Conservation (phyloP, 2,797 vertebrate species). For the Rhinogobio ventralis region DNA sequence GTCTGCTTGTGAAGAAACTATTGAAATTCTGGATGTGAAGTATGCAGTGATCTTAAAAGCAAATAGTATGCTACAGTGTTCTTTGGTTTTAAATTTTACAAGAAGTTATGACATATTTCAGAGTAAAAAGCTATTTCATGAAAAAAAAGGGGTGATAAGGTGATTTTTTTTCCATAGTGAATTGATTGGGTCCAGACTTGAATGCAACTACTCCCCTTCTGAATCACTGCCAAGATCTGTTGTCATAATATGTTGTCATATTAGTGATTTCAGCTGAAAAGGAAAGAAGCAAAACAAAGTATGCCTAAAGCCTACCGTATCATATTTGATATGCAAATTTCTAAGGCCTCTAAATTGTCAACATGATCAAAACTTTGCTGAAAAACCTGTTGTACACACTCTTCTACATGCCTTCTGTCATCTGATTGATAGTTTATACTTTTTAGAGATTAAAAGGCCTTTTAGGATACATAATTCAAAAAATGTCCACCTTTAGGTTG, state of each 20-base stretch:
- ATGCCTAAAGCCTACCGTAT: neutral
- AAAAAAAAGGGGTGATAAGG: neutral
- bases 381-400: neutral
- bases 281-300: neutral
- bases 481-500: neutral
- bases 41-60: neutral
- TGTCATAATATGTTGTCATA: too few species aligned
- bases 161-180: neutral
- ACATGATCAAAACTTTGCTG: neutral
- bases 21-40: neutral
- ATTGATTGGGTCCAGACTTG: neutral
- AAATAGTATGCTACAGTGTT: neutral
- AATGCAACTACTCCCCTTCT: neutral
- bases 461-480: neutral
- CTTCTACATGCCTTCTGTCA: neutral
- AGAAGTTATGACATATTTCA: neutral
- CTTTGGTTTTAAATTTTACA: neutral
- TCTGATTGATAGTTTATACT: neutral
- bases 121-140: neutral
- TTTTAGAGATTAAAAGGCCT: neutral
- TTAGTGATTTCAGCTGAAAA: neutral
- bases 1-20: slow-evolving; percentile 2
- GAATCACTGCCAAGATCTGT: neutral
- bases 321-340: neutral
- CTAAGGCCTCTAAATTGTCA: neutral